These are phyloP conservation scores for Calliopum simillimum DNA, from an alignment of 2,888 invertebrate genomes.

Conservation along the genomic window DNA sequence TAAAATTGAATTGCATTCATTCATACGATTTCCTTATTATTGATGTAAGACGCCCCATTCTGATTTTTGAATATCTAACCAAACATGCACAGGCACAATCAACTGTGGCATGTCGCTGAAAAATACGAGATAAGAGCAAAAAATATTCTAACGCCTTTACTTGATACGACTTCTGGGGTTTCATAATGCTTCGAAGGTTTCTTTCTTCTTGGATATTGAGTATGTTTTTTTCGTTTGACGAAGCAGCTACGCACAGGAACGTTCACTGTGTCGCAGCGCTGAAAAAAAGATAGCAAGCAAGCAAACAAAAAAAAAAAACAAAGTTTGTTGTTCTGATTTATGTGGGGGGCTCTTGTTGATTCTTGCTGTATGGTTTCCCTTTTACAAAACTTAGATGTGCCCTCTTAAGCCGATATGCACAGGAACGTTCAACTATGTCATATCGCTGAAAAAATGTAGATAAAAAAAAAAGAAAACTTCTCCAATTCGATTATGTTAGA, in stretches of 20 bases:
- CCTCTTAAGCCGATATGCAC: conserved; percentile 45
- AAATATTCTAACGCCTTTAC: not conserved
- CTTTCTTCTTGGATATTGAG: not conserved
- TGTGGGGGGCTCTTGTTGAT: not conserved
- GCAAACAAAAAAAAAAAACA: not conserved
- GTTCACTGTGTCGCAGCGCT: too few relatives aligned
- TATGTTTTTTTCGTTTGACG: not conserved
- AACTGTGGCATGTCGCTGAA: conserved; percentile 48
- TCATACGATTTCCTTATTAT: not conserved
- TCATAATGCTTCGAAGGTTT: not conserved
- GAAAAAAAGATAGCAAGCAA: too few relatives aligned
- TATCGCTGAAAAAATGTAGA: conserved; percentile 54
- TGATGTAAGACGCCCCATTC: not conserved
- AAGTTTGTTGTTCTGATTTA: not conserved
- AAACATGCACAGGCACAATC: conserved; percentile 47
- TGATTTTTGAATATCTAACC: not conserved
- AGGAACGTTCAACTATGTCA: conserved; percentile 57
- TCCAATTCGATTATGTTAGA: conserved; percentile 2
- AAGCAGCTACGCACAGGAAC: not conserved
- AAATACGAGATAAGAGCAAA: conserved; percentile 39
- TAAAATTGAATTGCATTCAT: conserved; percentile 9
- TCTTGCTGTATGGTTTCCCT: not conserved
- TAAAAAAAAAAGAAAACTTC: conserved; percentile 29
- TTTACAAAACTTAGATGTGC: conserved; percentile 18
- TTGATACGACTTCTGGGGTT: not conserved